A percentile compares a stretch with the other conserved stretches of the same genome.
Conservation (phyloP, 2,888 invertebrate genomes). For the Eupithecia exiguata region DNA sequence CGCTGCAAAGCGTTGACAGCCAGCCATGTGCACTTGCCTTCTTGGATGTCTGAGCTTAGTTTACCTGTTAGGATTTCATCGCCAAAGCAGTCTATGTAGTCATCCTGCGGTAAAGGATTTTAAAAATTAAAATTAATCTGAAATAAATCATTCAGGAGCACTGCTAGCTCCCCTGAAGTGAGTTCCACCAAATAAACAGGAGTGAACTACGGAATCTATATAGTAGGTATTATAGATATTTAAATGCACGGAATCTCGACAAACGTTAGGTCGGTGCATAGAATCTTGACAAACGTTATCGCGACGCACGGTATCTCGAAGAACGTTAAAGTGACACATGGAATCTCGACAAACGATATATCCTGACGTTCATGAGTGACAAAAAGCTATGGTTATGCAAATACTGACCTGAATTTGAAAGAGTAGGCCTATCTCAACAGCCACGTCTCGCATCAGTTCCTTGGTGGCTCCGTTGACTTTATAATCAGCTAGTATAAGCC, state of each 20-base stretch:
- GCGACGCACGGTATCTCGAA: no score
- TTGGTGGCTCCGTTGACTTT: slow-evolving; percentile 87
- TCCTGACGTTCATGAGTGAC: neutral
- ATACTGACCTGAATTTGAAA: slow-evolving; percentile 93
- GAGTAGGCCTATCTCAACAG: slow-evolving; percentile 93
- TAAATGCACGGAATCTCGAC: no score
- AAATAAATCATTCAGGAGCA: no score
- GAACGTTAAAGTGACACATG: no score
- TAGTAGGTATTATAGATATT: no score
- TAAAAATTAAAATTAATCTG: no score
- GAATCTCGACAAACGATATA: no score
- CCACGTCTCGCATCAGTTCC: slow-evolving; percentile 88
- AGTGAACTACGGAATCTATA: no score
- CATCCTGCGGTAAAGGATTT: slow-evolving; percentile 83
- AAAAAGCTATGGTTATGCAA: neutral
- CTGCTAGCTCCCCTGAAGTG: no score
- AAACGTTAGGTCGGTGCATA: no score
- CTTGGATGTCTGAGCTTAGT: slow-evolving; percentile 93
- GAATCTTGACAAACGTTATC: no score
- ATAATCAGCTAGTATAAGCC: slow-evolving; percentile 89
- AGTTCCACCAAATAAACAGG: no score
- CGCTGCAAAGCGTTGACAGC: slow-evolving; percentile 91
- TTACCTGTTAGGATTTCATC: slow-evolving; percentile 93
- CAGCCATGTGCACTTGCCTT: slow-evolving; percentile 97
- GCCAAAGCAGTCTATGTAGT: slow-evolving; percentile 94